Percentiles rank a stretch among this genome's conserved stretches.
phyloP scores from a whole-genome alignment of 2,888 invertebrate genomes.

The Parnassius apollo region DNA sequence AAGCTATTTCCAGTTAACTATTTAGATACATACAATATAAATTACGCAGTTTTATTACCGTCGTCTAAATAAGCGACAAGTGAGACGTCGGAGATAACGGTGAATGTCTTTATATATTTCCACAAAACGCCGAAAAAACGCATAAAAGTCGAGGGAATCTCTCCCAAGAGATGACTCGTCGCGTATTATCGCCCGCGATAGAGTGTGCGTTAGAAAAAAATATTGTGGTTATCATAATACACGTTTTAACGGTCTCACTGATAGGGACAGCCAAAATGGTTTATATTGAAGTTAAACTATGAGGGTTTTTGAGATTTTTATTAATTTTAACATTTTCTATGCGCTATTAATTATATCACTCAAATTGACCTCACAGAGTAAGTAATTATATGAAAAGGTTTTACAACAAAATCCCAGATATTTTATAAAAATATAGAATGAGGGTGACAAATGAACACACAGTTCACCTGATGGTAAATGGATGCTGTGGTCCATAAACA shows the following conservation, averaged over 20 bases:
- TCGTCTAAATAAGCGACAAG: constrained; percentile 10
- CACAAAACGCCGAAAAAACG: constrained; percentile 14
- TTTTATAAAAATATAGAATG: no score
- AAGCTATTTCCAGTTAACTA: constrained; percentile 11
- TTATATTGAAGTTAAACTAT: constrained; percentile 5
- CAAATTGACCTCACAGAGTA: no score
- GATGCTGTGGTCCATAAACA: no score
- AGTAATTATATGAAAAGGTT: no score
- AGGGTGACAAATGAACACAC: no score
- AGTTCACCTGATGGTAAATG: no score
- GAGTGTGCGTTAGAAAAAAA: constrained; percentile 41
- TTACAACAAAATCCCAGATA: no score
- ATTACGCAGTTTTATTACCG: constrained; percentile 12
- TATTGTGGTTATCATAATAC: constrained; percentile 47
- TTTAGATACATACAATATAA: constrained; percentile 14
- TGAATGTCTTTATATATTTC: constrained; percentile 21
- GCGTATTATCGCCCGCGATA: constrained; percentile 41
- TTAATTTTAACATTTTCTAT: not conserved
- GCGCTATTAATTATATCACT: not conserved
- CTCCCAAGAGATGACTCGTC: constrained; percentile 47
- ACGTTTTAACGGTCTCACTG: constrained; percentile 39
- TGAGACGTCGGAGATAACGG: constrained; percentile 13
- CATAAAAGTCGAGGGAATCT: constrained; percentile 38
- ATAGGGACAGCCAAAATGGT: constrained; percentile 29
- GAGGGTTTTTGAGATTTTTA: constrained; percentile 1